Conservation (phyloP, 2,888 invertebrate genomes). For the Andrena trimmerana region DNA sequence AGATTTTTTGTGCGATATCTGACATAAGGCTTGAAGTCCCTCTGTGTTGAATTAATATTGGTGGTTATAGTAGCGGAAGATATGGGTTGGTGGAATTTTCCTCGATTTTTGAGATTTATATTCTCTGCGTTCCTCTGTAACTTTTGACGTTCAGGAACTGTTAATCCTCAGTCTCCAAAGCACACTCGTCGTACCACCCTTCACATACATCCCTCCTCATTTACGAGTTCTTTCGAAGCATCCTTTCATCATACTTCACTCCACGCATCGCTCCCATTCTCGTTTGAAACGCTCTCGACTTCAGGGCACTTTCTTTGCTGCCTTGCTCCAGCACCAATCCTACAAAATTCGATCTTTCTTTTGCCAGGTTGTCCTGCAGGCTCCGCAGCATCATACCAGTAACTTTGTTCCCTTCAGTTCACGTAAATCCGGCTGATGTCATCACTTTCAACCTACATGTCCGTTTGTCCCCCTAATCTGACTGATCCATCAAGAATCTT, state of each 20-base stretch:
- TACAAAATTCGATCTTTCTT: conserved; percentile 1
- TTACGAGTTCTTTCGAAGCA: conserved; percentile 13
- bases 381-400: background rate
- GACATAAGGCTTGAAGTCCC: too few species aligned
- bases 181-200: conserved; percentile 1
- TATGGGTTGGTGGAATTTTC: too few species aligned
- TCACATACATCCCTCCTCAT: conserved; percentile 1
- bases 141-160: conserved; percentile 12
- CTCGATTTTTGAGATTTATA: background rate
- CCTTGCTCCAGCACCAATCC: conserved; percentile 12
- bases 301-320: background rate
- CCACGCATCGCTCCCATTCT: conserved; percentile 13
- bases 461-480: background rate
- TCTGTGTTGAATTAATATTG: too few species aligned
- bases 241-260: conserved; percentile 12
- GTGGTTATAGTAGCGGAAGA: too few species aligned
- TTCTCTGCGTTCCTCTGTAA: background rate
- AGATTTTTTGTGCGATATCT: too few species aligned
- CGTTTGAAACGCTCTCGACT: background rate
- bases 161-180: conserved; percentile 21
- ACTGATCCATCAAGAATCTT: too few species aligned
- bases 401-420: too few species aligned
- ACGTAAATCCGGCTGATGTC: too few species aligned
- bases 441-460: background rate
- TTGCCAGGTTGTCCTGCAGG: background rate